A percentile compares a stretch with the other conserved stretches of the same genome.
These are phyloP conservation scores for Dasyprocta punctata DNA, from an alignment of 2,113 vertebrate genomes.

Conservation along the genomic window DNA sequence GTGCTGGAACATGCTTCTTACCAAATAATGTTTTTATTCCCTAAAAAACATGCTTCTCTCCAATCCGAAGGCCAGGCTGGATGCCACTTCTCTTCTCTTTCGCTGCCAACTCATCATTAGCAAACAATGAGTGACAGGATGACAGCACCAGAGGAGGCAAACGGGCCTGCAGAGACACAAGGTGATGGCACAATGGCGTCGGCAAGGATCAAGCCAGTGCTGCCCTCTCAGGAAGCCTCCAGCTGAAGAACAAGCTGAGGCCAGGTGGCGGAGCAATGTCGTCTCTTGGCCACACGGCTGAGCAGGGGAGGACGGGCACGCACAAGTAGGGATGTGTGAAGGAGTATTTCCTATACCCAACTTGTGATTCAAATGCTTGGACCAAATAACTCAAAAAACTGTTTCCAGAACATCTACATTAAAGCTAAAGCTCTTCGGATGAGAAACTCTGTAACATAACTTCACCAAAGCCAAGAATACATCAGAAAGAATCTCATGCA, in stretches of 20 bases:
- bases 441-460: slow-evolving; percentile 28
- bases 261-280: neutral
- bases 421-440: slow-evolving; percentile 9
- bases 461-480: neutral
- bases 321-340: neutral
- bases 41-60: slow-evolving; percentile 73
- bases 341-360: neutral
- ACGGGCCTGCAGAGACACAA: neutral
- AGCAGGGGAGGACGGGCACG: neutral
- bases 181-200: neutral
- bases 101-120: slow-evolving; percentile 77
- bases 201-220: neutral
- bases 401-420: slow-evolving; percentile 20
- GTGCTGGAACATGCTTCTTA: slow-evolving; percentile 71
- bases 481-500: neutral
- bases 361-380: neutral
- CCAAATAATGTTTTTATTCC: slow-evolving; percentile 76
- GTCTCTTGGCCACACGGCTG: neutral
- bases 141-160: neutral
- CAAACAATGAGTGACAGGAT: slow-evolving; percentile 61
- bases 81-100: slow-evolving; percentile 57
- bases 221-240: neutral
- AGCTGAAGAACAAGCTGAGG: neutral
- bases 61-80: slow-evolving; percentile 72
- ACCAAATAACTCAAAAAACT: neutral